Percentiles rank a stretch among this genome's conserved stretches.
phyloP scores from a whole-genome alignment of 1,140 invertebrate species.

The Leptonema lineaticorne region DNA sequence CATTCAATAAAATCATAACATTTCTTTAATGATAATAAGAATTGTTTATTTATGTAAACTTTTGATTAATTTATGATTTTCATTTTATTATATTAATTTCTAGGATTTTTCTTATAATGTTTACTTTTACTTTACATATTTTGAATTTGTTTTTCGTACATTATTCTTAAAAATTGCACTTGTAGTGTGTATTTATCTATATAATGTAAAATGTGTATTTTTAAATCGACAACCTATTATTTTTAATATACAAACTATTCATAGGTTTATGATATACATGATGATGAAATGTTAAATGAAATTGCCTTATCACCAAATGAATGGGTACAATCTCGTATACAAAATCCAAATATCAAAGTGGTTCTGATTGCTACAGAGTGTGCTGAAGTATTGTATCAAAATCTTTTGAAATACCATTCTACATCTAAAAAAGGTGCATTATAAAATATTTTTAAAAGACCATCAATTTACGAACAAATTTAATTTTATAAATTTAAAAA shows the following conservation, averaged over 20 bases:
- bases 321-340: constrained; percentile 32
- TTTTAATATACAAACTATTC: constrained; percentile 24
- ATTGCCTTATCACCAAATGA: constrained; percentile 26
- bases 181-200: too few relatives aligned
- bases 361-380: constrained; percentile 33
- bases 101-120: too few relatives aligned
- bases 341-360: constrained; percentile 30
- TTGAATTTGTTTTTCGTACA: neutral
- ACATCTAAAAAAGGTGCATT: constrained; percentile 20
- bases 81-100: too few relatives aligned
- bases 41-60: too few relatives aligned
- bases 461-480: too few relatives aligned
- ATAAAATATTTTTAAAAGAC: neutral
- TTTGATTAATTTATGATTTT: too few relatives aligned
- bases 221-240: constrained; percentile 1
- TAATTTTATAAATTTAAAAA: too few relatives aligned
- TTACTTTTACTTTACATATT: neutral
- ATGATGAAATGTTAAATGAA: constrained; percentile 32
- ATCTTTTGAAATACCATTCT: constrained; percentile 20
- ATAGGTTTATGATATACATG: constrained; percentile 43
- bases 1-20: too few relatives aligned
- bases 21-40: too few relatives aligned
- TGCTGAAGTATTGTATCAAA: constrained; percentile 29
- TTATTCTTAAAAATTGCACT: neutral
- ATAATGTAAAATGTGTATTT: neutral